Percentiles rank a stretch among this genome's conserved stretches.
These are phyloP conservation scores for Dasypogon diadema DNA, from an alignment of 2,888 invertebrate genomes.

Conservation along the genomic window DNA sequence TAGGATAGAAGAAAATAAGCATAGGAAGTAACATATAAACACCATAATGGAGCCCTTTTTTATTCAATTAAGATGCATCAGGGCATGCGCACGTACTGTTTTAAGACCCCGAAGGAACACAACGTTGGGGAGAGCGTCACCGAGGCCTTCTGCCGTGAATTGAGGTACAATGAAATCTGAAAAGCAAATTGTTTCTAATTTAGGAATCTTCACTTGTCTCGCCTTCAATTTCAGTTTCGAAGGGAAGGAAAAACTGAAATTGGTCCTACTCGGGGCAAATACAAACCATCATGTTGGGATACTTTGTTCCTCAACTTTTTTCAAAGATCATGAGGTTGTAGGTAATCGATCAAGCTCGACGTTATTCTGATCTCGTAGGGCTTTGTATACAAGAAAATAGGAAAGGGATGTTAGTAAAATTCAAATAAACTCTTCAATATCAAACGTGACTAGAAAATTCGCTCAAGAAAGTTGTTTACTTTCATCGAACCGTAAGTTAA, in stretches of 20 bases:
- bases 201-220: constrained; percentile 23
- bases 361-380: constrained; percentile 41
- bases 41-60: constrained; percentile 47
- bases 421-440: constrained; percentile 38
- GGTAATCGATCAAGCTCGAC: background rate
- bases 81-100: constrained; percentile 40
- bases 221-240: background rate
- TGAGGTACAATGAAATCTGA: constrained; percentile 40
- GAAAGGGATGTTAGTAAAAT: constrained; percentile 43
- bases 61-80: constrained; percentile 50
- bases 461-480: constrained; percentile 22
- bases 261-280: background rate
- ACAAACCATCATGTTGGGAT: background rate
- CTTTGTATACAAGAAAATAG: constrained; percentile 31
- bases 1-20: constrained; percentile 16
- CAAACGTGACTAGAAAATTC: constrained; percentile 32
- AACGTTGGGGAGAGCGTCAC: background rate
- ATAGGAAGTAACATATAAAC: constrained; percentile 46
- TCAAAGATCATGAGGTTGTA: background rate
- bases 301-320: constrained; percentile 14
- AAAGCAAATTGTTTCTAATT: constrained; percentile 44
- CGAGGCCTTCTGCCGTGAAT: constrained; percentile 14
- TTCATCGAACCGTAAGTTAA: constrained; percentile 1
- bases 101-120: background rate
- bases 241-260: background rate